Evolutionary conservation across 2,888 invertebrate species (phyloP), one percentile per base, ranked within the genome.

Genomic region (Apeira syringaria): DNA sequence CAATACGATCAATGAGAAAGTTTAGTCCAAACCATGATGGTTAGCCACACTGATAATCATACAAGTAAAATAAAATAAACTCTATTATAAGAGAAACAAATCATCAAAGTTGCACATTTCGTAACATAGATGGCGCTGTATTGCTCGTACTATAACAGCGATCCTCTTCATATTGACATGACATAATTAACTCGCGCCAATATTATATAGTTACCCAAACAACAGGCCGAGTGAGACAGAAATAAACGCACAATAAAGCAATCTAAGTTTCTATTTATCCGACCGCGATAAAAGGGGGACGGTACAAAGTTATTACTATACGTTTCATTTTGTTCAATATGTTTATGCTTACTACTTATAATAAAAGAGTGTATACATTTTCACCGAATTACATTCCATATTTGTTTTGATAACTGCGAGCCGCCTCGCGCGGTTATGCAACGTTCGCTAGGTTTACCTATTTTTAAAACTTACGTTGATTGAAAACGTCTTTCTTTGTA

Each of bases 311-410:
- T 33, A 49, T 34, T 40, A 37, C 47, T 44, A 49, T 40, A 11
- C 28, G 44, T 40, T 45, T 32, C 39, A 50, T 44, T 39, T 48
- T 53, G 39, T 43, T 47, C 43, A 42, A 38, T 53, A 51, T 42
- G 48, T 68, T 73, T 75, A 83, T 69, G 74, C 80, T 87, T 86
- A 87, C 80, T 81, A 85, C 74, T 76, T 80, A 81, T 72, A 61
- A 50, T 47, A 48, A 42, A 33, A 61, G 61, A 67, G 57, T 60
- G 5, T 64, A 60, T 57, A 59, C 48, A 53, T 62, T 50, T 57
- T 52, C 43, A 65, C 48, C 58, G 9, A 32, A 63, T 63, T 62
- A 61, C 60, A 61, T 61, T 59, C 68, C 65, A 65, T 68, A 48
- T 51, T 64, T 37, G 32, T 12, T 53, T 64, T 59, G 63, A 64